Percentiles rank a stretch among this genome's conserved stretches.
Conservation (phyloP, 2,797 vertebrate species). For the Manis crassicaudata region DNA sequence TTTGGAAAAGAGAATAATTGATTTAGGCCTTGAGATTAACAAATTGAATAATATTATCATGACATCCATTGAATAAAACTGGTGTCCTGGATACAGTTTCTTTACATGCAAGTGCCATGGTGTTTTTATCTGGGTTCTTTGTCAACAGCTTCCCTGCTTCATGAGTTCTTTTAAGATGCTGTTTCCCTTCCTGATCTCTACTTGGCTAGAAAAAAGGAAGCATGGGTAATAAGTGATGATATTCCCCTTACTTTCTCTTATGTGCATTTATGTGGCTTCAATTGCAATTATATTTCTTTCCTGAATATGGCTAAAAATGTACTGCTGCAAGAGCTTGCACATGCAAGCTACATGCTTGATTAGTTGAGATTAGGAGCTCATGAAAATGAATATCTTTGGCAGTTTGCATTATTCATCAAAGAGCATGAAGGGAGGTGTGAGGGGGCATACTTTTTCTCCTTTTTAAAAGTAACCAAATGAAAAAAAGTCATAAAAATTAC, state of each 20-base stretch:
- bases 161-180: neutral
- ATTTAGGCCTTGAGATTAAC: constrained; percentile 18
- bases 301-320: constrained; percentile 67
- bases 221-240: neutral
- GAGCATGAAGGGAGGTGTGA: constrained; percentile 44
- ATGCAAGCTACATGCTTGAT: constrained; percentile 74
- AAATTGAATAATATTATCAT: neutral
- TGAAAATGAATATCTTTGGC: constrained; percentile 72
- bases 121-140: neutral
- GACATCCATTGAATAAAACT: neutral
- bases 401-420: constrained; percentile 44
- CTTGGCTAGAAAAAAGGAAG: constrained; percentile 12
- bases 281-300: constrained; percentile 66
- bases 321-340: constrained; percentile 44
- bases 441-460: neutral
- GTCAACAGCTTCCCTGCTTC: constrained; percentile 15
- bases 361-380: constrained; percentile 70
- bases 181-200: constrained; percentile 25
- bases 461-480: constrained; percentile 48
- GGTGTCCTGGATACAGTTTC: neutral
- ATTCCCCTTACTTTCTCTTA: constrained; percentile 42
- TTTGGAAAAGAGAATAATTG: constrained; percentile 18
- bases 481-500: constrained; percentile 35
- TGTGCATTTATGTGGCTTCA: constrained; percentile 57
- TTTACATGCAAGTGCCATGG: neutral